A percentile compares a stretch with the other conserved stretches of the same genome.
Conservation (phyloP, 2,797 vertebrate species). For the Micropoecilia bifurca region DNA sequence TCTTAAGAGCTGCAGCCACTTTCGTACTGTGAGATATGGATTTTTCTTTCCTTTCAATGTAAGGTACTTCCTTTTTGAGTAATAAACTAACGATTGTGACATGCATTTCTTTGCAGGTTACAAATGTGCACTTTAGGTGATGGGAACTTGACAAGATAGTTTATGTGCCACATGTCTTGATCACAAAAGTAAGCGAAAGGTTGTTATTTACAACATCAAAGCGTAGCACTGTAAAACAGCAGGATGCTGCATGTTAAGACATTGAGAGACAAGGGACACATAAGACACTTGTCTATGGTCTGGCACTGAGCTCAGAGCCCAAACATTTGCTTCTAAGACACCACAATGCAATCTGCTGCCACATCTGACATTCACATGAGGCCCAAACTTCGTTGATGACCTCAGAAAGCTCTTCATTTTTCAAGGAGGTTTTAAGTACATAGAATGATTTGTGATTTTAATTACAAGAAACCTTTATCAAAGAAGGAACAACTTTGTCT, state of each 20-base stretch:
- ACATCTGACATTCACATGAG: slow-evolving; percentile 76
- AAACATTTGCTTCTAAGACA: slow-evolving; percentile 59
- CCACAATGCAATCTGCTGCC: slow-evolving; percentile 70
- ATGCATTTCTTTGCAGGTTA: neutral
- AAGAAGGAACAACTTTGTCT: slow-evolving; percentile 48
- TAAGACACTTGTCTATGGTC: slow-evolving; percentile 33
- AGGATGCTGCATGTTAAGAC: slow-evolving; percentile 20
- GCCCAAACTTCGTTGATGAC: slow-evolving; percentile 68
- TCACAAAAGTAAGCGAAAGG: slow-evolving; percentile 10
- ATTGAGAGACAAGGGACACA: slow-evolving; percentile 43
- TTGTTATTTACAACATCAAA: slow-evolving; percentile 27
- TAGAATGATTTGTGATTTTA: slow-evolving; percentile 69
- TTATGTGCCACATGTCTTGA: neutral
- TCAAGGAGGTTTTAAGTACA: slow-evolving; percentile 55
- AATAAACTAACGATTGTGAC: slow-evolving; percentile 4
- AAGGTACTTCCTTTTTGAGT: slow-evolving; percentile 9
- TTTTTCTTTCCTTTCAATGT: neutral
- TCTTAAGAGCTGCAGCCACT: neutral
- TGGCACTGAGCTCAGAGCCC: slow-evolving; percentile 56
- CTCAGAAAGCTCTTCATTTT: slow-evolving; percentile 54
- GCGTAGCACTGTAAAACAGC: slow-evolving; percentile 31
- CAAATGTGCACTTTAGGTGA: neutral
- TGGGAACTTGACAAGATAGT: neutral
- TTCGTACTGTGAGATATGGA: accelerated
- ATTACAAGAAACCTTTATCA: slow-evolving; percentile 65